Evolutionary conservation across 2,797 vertebrate species (phyloP), one percentile per base, ranked within the genome.

Genomic region (Micromesistius poutassou): DNA sequence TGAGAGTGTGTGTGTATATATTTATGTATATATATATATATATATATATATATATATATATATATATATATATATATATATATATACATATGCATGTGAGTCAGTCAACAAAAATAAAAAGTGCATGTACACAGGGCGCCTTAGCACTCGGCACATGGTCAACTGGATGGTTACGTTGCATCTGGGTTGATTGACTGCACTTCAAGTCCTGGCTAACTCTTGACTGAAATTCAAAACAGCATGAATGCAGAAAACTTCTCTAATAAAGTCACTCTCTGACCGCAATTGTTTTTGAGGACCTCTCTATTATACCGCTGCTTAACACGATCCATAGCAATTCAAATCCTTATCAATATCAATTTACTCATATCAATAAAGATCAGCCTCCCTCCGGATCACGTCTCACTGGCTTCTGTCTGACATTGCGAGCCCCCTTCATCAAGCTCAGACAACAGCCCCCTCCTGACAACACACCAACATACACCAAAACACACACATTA

Each of bases 261-360:
- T 90, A 91, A 93, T 92, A 90, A 93, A 93, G 89, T 90, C 88
- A 90, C 84, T 91, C 82, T 89, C 85, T 89, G 87, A 85, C 87
- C 82, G 84, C 90, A 86, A 90, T 85, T 88, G 87, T 90, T 88
- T 86, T 91, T 87, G 92, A 91, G 85, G 89, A 92, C 89, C 91
- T 92, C 93, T 94, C 91, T 95, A 94, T 94, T 95, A 94, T 94
- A 92, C 93, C 88, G 90, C 94, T 93, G 94, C 92, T 89, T 90
- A 85, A 89, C 91, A 84, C 95, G 93, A 96, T 97, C 96, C 91
- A 95, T 94, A 93, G 91, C 91, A 94, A 94, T 94, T 87, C 90
- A 96, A 95, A 96, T 94, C 94, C 93, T 95, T 97, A 97, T 98
- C 96, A 96, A 98, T 98, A 97, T 96, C 95, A 95, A 96, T 98